Evolutionary conservation across 2,113 vertebrate species (phyloP).

Genomic region (Colistium nudipinnis): DNA sequence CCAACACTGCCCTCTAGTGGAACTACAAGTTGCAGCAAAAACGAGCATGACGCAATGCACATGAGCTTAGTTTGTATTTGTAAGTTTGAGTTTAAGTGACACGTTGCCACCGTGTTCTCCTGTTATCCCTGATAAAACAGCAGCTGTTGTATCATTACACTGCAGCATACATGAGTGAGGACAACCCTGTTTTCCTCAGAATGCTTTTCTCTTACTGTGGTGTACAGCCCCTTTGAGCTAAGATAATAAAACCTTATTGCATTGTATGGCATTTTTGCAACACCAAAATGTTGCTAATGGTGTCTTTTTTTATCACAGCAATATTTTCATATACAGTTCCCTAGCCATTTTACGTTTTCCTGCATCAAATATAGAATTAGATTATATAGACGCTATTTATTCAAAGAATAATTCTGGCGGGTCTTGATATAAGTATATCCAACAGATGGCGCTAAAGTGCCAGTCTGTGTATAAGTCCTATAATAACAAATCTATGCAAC

Average conservation of each 20-base stretch:
- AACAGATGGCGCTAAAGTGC: conserved; percentile 39
- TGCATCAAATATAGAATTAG: not conserved
- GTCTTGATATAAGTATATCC: not conserved
- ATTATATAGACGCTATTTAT: not conserved
- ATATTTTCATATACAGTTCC: not conserved
- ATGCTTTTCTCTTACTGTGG: too few species aligned
- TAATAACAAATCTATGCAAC: too few species aligned
- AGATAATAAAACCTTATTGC: not conserved
- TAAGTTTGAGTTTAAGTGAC: too few species aligned
- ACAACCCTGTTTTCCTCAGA: not conserved
- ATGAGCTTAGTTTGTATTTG: too few species aligned
- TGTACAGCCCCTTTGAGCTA: not conserved
- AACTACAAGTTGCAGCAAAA: not conserved
- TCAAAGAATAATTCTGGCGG: not conserved
- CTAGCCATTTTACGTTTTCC: not conserved
- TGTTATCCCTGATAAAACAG: conserved; percentile 14
- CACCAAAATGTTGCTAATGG: too few species aligned
- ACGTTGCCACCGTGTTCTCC: not conserved
- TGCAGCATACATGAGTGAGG: too few species aligned
- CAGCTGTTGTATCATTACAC: not conserved
- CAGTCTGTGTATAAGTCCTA: not conserved
- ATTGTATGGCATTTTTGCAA: not conserved
- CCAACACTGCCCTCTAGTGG: conserved; percentile 40
- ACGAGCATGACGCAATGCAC: not conserved
- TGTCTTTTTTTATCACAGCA: not conserved